Evolutionary conservation across 2,888 invertebrate genomes (phyloP), one percentile per base, ranked within the genome.

Genomic region (Heteromurus nitidus): DNA sequence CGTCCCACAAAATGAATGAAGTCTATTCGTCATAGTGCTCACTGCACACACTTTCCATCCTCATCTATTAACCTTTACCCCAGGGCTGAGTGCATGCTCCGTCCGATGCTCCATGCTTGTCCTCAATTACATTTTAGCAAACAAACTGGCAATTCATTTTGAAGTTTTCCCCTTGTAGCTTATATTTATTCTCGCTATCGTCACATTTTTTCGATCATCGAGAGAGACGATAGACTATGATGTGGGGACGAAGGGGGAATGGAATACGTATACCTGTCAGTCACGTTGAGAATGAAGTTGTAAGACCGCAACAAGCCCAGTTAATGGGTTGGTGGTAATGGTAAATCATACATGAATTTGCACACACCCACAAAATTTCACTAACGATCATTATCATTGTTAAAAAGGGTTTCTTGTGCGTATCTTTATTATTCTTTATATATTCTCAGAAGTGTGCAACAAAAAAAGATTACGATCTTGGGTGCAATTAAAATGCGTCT

Each of bases 401-500:
- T 50, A n/a, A 50, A 50, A 18, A 50, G 3, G 13, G 7, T 9
- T n/a, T 5, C 18, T 50, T n/a, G n/a, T 18, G 50, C n/a, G 50
- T n/a, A 50, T 18, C 50, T 7, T 50, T 50, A 50, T 13, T n/a
- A 18, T 50, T 5, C 50, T n/a, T 50, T 5, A 18, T 16, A 50
- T 50, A 18, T 50, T 7, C 50, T 50, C 50, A n/a, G n/a, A n/a
- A n/a, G n/a, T n/a, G n/a, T n/a, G n/a, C n/a, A n/a, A 44, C 53
- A 11, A 20, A 18, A 58, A 58, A 13, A 2, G 62, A 20, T 62
- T 30, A 31, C 31, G 62, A 36, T 62, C 36, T 62, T 18, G n/a
- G 28, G 42, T 24, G 74, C 36, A 65, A 65, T 74, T 65, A 73
- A 74, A 50, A 74, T 74, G 74, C 65, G 74, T 74, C 36, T 74